These are phyloP conservation scores for Lithobates sylvaticus DNA, from an alignment of 2,797 vertebrate genomes.

Conservation along the genomic window DNA sequence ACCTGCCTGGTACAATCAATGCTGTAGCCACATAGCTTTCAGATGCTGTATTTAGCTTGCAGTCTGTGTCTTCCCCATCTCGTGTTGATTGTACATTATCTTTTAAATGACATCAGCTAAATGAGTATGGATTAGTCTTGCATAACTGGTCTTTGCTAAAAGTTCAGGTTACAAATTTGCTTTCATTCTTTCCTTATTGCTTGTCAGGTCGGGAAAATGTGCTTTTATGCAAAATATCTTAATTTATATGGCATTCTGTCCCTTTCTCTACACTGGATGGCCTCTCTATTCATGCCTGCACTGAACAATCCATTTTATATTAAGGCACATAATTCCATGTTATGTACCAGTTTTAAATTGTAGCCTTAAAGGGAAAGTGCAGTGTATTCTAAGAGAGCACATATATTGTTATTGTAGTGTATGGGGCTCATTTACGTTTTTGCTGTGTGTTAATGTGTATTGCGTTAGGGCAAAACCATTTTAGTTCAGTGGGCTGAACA, in stretches of 20 bases:
- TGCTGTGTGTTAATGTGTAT: no score
- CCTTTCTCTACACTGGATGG: neutral
- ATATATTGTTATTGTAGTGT: no score
- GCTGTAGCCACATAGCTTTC: constrained; percentile 72
- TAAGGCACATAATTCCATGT: neutral
- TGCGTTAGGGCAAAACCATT: no score
- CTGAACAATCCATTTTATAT: neutral
- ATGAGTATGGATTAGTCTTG: constrained; percentile 71
- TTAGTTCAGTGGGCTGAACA: no score
- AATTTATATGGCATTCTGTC: neutral
- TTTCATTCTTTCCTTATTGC: constrained; percentile 44
- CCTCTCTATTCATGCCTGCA: neutral
- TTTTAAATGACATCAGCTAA: constrained; percentile 66
- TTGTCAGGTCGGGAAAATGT: constrained; percentile 35
- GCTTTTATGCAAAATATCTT: neutral
- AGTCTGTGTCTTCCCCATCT: constrained; percentile 25
- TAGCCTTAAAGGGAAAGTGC: no score
- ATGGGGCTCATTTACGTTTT: no score
- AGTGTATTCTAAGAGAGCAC: no score
- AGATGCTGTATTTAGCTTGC: constrained; percentile 76
- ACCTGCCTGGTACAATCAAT: constrained; percentile 83
- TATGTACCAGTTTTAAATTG: no score
- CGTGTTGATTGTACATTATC: constrained; percentile 70
- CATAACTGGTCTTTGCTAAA: constrained; percentile 31
- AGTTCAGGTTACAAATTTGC: constrained; percentile 62